Evolutionary conservation across 2,888 invertebrate species (phyloP).

Genomic region (Brenthis daphne): DNA sequence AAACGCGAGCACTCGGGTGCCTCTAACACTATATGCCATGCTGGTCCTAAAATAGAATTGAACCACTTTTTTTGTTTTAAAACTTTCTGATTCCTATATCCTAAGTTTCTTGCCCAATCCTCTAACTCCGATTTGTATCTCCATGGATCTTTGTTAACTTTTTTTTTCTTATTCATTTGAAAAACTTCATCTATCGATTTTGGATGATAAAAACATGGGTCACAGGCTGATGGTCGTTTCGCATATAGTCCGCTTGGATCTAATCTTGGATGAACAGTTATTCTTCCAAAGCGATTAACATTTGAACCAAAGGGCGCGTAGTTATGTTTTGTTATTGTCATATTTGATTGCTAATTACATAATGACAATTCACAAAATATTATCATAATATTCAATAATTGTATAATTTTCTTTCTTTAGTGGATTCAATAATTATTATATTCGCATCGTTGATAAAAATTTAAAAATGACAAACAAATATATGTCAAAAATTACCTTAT

Average conservation of each 20-base stretch:
- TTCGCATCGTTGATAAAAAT: too few relatives aligned
- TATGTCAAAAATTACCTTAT: too few relatives aligned
- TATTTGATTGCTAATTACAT: conserved; percentile 20
- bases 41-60: conserved; percentile 60
- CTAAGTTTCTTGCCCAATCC: conserved; percentile 69
- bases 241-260: conserved; percentile 60
- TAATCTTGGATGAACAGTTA: conserved; percentile 60
- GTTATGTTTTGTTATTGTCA: conserved; percentile 30
- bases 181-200: conserved; percentile 51
- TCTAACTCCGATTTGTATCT: conserved; percentile 65
- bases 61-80: conserved; percentile 55
- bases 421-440: too few relatives aligned
- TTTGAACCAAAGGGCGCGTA: conserved; percentile 50
- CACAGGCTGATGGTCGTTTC: conserved; percentile 53
- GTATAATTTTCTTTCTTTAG: too few relatives aligned
- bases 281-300: conserved; percentile 56
- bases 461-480: too few relatives aligned
- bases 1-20: conserved; percentile 49
- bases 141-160: conserved; percentile 62
- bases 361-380: background rate
- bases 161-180: conserved; percentile 50
- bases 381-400: conserved; percentile 4
- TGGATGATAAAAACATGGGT: conserved; percentile 65
- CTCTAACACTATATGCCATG: conserved; percentile 58
- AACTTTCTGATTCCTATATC: conserved; percentile 66